Evolutionary conservation across 2,797 vertebrate species (phyloP).

Genomic region (Orientallactaga sibirica): DNA sequence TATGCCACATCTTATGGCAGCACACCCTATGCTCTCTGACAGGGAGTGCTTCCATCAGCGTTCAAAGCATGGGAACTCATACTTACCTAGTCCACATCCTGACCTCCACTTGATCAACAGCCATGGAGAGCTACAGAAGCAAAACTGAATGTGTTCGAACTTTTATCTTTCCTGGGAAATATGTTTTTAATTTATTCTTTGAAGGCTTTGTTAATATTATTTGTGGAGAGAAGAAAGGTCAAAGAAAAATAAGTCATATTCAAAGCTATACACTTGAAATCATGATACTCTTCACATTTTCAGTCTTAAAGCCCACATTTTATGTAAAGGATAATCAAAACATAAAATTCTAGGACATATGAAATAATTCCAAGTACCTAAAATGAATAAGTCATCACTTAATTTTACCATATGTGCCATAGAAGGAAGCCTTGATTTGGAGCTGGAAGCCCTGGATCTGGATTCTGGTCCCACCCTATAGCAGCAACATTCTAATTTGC

Average conservation of each 20-base stretch:
- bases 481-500: neutral
- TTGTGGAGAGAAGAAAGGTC: neutral
- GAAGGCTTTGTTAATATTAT: neutral
- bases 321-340: slow-evolving; percentile 5
- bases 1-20: neutral
- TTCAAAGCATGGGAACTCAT: neutral
- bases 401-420: neutral
- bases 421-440: neutral
- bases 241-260: slow-evolving; percentile 37
- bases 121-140: neutral
- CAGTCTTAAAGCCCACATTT: neutral
- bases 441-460: neutral
- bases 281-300: neutral
- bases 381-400: slow-evolving; percentile 48
- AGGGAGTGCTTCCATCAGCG: neutral
- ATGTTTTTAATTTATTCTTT: neutral
- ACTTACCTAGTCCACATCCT: neutral
- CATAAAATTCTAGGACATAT: slow-evolving; percentile 19
- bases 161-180: neutral
- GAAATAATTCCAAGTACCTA: slow-evolving; percentile 44
- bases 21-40: neutral
- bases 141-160: neutral
- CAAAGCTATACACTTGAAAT: slow-evolving; percentile 28
- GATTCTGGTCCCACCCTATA: neutral
- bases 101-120: neutral